These are phyloP conservation scores for Trachemys scripta DNA, from an alignment of 2,113 vertebrate genomes.

Conservation along the genomic window DNA sequence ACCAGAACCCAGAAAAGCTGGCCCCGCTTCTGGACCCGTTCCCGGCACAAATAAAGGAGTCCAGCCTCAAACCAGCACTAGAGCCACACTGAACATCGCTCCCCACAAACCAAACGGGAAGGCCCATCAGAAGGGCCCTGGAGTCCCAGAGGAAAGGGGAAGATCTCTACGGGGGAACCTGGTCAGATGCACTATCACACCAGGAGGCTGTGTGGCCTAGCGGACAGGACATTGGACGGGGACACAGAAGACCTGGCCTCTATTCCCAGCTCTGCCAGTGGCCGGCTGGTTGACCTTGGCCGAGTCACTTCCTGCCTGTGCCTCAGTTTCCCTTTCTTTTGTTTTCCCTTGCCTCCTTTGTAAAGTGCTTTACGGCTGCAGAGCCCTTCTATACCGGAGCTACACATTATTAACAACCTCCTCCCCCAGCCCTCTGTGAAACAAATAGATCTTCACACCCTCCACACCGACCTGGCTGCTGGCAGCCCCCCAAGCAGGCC, in stretches of 20 bases:
- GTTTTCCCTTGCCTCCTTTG: neutral
- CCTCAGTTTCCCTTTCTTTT: neutral
- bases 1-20: neutral
- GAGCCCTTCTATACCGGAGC: neutral
- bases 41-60: neutral
- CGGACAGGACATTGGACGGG: neutral
- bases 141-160: fast-evolving
- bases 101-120: neutral
- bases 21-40: neutral
- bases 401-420: neutral
- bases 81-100: neutral
- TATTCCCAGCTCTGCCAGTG: neutral
- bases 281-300: neutral
- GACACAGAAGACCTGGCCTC: neutral
- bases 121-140: neutral
- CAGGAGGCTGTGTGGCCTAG: neutral
- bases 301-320: neutral
- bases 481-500: neutral
- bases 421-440: neutral
- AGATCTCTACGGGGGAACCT: neutral
- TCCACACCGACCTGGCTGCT: neutral
- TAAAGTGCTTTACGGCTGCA: neutral
- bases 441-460: neutral
- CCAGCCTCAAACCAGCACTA: neutral
- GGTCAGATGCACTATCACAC: neutral